Evolutionary conservation across 1,140 invertebrate genomes (phyloP).

Genomic region (Steinernema feltiae): DNA sequence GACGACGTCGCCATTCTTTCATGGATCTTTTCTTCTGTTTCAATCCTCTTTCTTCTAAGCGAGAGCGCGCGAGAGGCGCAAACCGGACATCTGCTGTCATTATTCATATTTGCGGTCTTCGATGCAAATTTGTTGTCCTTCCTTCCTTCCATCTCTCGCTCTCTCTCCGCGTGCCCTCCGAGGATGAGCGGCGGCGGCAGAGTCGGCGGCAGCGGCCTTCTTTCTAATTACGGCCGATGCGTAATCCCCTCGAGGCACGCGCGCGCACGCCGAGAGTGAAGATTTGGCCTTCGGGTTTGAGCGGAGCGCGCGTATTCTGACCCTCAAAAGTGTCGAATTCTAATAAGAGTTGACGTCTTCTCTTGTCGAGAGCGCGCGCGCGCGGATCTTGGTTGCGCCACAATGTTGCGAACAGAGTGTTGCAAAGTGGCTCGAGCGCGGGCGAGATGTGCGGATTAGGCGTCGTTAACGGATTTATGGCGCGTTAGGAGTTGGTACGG

Average conservation of each 20-base stretch:
- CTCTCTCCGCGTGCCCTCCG: neutral
- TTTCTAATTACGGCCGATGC: constrained; percentile 11
- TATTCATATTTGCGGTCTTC: constrained; percentile 10
- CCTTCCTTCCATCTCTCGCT: neutral
- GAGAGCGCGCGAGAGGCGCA: neutral
- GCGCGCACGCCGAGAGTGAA: constrained; percentile 14
- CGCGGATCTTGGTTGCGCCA: too few species aligned
- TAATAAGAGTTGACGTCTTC: too few species aligned
- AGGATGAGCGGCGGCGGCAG: too few species aligned
- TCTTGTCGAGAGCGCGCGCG: too few species aligned
- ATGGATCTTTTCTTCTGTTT: neutral
- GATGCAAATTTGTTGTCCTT: neutral
- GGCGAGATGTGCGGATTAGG: too few species aligned
- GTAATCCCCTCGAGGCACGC: constrained; percentile 9
- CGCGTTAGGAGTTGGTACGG: too few species aligned
- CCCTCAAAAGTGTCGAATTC: neutral
- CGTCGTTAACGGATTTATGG: too few species aligned
- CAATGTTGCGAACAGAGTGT: too few species aligned
- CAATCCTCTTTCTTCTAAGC: neutral
- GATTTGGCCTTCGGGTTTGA: neutral
- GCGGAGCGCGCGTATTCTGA: neutral
- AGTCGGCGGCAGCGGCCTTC: neutral
- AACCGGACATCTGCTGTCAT: constrained; percentile 2
- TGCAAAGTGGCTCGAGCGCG: too few species aligned
- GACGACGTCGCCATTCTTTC: too few species aligned